Conservation (phyloP, 2,113 vertebrate species). For the Gallinago jamesoni region DNA sequence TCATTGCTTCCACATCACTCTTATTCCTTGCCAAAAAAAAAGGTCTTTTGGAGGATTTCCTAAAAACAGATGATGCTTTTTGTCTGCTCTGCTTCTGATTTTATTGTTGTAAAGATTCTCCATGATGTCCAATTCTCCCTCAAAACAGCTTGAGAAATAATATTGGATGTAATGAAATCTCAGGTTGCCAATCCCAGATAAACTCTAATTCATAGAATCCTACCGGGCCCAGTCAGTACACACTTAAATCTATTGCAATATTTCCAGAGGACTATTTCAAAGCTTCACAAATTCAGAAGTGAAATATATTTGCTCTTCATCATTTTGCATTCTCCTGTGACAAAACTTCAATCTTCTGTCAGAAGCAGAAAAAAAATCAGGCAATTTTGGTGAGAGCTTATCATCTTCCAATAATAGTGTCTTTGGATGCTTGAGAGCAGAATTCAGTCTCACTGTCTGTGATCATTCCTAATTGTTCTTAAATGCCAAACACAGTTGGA, state of each 20-base stretch:
- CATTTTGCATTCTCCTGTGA: background rate
- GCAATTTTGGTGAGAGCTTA: background rate
- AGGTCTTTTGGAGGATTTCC: background rate
- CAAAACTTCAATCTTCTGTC: background rate
- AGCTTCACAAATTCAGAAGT: background rate
- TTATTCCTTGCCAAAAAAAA: background rate
- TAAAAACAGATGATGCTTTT: background rate
- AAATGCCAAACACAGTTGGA: background rate
- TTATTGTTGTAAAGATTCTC: background rate
- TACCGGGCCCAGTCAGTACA: background rate
- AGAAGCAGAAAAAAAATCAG: background rate
- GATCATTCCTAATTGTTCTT: background rate
- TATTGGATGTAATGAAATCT: background rate
- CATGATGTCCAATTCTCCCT: background rate
- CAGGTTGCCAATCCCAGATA: background rate
- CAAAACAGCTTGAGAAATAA: background rate
- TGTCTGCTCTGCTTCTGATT: background rate
- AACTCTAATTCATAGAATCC: background rate
- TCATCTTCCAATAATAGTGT: background rate
- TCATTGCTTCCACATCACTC: background rate
- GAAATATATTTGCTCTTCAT: background rate
- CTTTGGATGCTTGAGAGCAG: background rate
- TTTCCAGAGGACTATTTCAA: background rate
- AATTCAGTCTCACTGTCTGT: background rate
- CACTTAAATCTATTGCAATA: background rate